Evolutionary conservation across 1,140 invertebrate species (phyloP).

Genomic region (Matsumurasca onukii): DNA sequence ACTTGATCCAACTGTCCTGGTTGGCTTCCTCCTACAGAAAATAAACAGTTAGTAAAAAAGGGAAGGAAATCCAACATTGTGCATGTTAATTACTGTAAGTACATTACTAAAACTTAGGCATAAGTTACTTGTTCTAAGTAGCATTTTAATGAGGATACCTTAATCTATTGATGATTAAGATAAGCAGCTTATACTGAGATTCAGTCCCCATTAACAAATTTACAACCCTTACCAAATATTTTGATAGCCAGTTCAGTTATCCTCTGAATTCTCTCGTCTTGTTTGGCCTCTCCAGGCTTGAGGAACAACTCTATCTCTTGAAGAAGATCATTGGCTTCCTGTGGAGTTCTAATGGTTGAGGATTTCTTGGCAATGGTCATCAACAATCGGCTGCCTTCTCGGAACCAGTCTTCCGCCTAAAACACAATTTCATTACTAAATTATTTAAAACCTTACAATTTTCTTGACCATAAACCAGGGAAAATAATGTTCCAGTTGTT

Average conservation of each 20-base stretch:
- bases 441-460: too few species aligned
- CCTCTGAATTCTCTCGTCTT: conserved; percentile 66
- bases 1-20: conserved; percentile 58
- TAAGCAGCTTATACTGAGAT: too few species aligned
- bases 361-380: conserved; percentile 67
- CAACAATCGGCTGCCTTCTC: conserved; percentile 69
- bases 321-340: conserved; percentile 59
- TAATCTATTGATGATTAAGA: too few species aligned
- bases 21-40: conserved; percentile 49
- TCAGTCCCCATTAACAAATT: too few species aligned
- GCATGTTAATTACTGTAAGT: too few species aligned
- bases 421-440: conserved; percentile 36
- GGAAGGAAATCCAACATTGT: too few species aligned
- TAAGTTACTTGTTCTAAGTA: too few species aligned
- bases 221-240: conserved; percentile 62
- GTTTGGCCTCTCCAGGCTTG: conserved; percentile 63
- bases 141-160: too few species aligned
- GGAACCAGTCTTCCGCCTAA: conserved; percentile 71
- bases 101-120: too few species aligned
- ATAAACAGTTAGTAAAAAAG: background rate
- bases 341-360: conserved; percentile 60
- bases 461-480: too few species aligned
- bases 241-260: conserved; percentile 64
- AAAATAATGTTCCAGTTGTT: too few species aligned
- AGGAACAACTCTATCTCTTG: conserved; percentile 66